Evolutionary conservation across 1,140 invertebrate species (phyloP).

Genomic region (Ylistrum balloti): DNA sequence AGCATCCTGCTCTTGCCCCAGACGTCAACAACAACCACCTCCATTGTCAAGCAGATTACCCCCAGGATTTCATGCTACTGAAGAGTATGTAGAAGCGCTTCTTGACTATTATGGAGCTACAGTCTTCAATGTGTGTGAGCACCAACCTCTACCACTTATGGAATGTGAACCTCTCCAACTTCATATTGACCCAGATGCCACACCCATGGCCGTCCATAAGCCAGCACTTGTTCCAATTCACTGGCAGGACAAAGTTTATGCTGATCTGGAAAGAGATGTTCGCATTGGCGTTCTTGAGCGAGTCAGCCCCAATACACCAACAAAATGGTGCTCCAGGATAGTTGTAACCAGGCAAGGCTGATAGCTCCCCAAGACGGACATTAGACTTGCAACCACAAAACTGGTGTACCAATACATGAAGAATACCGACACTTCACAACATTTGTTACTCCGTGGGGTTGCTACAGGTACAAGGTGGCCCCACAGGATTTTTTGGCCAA

Average conservation of each 20-base stretch:
- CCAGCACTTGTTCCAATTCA: constrained; percentile 56
- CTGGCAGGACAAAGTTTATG: constrained; percentile 60
- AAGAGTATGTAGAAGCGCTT: constrained; percentile 51
- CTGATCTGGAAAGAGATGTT: constrained; percentile 43
- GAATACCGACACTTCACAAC: constrained; percentile 63
- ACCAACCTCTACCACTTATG: constrained; percentile 60
- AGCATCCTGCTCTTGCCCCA: not conserved
- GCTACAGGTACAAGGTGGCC: constrained; percentile 66
- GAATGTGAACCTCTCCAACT: constrained; percentile 56
- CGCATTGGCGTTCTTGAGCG: constrained; percentile 45
- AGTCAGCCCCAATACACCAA: constrained; percentile 41
- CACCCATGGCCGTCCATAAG: constrained; percentile 59
- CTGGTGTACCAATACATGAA: constrained; percentile 55
- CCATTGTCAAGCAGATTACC: constrained; percentile 34
- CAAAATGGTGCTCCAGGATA: constrained; percentile 55
- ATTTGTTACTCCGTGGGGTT: constrained; percentile 68
- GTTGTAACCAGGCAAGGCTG: constrained; percentile 53
- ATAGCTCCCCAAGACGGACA: constrained; percentile 46
- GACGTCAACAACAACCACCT: not conserved
- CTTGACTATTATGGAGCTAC: constrained; percentile 58
- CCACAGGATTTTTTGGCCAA: constrained; percentile 71
- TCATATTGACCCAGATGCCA: constrained; percentile 56
- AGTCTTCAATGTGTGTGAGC: constrained; percentile 60
- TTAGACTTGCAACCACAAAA: constrained; percentile 51
- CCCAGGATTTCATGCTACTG: constrained; percentile 48